phyloP scores from a whole-genome alignment of 2,113 vertebrate species.

The Sinocyclocheilus maitianheensis region DNA sequence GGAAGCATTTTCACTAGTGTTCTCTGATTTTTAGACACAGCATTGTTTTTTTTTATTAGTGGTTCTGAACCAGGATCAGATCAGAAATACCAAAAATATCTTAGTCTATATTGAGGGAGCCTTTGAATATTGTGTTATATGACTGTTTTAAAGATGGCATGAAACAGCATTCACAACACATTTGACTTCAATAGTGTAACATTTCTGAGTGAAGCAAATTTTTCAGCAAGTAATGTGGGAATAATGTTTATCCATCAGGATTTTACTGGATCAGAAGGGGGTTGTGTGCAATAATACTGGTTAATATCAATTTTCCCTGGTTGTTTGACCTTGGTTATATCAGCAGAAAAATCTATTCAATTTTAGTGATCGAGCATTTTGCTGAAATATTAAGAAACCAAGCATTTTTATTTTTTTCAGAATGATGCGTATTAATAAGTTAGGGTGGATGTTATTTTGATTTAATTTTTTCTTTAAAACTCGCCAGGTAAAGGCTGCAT shows the following conservation, averaged over 20 bases:
- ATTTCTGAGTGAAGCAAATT: not conserved
- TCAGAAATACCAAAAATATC: too few species aligned
- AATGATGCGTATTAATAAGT: not conserved
- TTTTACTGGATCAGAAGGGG: not conserved
- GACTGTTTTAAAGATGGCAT: not conserved
- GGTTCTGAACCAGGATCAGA: too few species aligned
- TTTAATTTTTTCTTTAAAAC: not conserved
- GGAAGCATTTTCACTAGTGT: too few species aligned
- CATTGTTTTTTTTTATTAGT: too few species aligned
- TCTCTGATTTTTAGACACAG: too few species aligned
- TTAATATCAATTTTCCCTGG: not conserved
- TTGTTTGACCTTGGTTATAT: not conserved
- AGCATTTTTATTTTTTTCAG: not conserved
- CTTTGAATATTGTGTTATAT: not conserved
- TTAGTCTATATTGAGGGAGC: too few species aligned
- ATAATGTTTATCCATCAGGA: not conserved
- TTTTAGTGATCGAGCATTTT: not conserved
- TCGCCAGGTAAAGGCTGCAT: not conserved
- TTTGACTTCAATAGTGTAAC: not conserved
- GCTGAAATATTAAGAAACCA: not conserved
- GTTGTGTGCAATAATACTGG: not conserved
- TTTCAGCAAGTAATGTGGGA: not conserved
- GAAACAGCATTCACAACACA: not conserved
- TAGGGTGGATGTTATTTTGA: not conserved
- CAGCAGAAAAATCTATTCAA: not conserved